Conservation (phyloP, 1,140 invertebrate genomes). For the Aphelinus certus region DNA sequence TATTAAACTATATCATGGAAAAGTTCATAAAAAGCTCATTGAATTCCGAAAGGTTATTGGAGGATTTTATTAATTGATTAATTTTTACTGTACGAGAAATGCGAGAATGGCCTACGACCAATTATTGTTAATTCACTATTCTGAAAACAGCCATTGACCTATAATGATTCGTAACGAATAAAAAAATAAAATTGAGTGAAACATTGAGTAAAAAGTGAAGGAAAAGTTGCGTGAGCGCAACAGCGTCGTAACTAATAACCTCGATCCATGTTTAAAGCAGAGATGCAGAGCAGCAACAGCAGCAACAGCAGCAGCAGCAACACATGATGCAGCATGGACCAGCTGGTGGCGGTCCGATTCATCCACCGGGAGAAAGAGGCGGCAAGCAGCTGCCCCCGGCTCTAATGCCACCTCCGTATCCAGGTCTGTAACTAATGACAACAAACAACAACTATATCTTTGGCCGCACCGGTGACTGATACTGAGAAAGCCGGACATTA, state of each 20-base stretch:
- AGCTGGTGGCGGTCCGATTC: conserved; percentile 50
- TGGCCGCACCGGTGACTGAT: no score
- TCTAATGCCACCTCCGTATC: conserved; percentile 64
- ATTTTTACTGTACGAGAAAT: no score
- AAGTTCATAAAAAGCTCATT: no score
- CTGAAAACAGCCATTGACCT: neutral
- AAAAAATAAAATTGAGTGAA: conserved; percentile 5
- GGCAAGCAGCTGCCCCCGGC: conserved; percentile 56
- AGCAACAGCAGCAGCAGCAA: conserved; percentile 46
- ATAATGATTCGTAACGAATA: neutral
- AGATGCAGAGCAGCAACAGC: conserved; percentile 63
- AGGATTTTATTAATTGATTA: no score
- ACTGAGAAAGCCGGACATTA: no score
- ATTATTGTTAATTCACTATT: neutral
- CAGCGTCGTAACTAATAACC: neutral
- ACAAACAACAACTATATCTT: no score
- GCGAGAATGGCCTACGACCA: no score
- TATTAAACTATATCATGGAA: no score
- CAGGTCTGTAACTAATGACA: conserved; percentile 65
- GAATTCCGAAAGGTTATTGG: no score
- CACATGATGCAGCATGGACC: conserved; percentile 56
- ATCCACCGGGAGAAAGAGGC: conserved; percentile 52
- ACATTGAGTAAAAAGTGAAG: neutral
- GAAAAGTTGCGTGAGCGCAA: neutral
- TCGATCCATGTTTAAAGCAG: conserved; percentile 64